Evolutionary conservation across 2,113 vertebrate species (phyloP).

Genomic region (Bufo gargarizans): DNA sequence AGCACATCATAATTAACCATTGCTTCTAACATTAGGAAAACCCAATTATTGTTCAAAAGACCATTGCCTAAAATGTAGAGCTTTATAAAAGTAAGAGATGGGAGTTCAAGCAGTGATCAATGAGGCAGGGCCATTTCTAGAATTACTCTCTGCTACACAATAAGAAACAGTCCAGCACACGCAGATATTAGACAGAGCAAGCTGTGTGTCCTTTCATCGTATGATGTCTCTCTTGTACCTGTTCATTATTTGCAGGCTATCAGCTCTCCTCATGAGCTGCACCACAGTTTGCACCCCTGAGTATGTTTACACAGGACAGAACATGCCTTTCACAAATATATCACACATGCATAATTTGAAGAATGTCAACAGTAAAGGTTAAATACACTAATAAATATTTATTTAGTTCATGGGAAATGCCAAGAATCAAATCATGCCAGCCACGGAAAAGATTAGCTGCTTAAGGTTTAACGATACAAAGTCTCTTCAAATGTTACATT

Average conservation of each 20-base stretch:
- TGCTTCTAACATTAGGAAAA: too few species aligned
- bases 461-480: background rate
- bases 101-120: too few species aligned
- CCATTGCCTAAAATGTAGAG: too few species aligned
- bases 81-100: too few species aligned
- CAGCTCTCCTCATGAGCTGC: too few species aligned
- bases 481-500: background rate
- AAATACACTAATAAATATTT: conserved; percentile 35
- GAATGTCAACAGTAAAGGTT: conserved; percentile 26
- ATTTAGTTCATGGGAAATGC: conserved; percentile 28
- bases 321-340: conserved; percentile 19
- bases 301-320: conserved; percentile 16
- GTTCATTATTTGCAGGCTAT: background rate
- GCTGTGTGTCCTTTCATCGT: background rate
- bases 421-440: background rate
- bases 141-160: too few species aligned
- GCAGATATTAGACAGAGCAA: background rate
- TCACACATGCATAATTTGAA: conserved; percentile 16
- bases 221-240: too few species aligned
- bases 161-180: too few species aligned
- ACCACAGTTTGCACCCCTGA: background rate
- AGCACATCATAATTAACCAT: too few species aligned
- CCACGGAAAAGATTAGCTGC: background rate
- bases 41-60: too few species aligned
- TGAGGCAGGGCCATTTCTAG: too few species aligned